Evolutionary conservation across 2,888 invertebrate species (phyloP).

Genomic region (Marronus borbonicus): DNA sequence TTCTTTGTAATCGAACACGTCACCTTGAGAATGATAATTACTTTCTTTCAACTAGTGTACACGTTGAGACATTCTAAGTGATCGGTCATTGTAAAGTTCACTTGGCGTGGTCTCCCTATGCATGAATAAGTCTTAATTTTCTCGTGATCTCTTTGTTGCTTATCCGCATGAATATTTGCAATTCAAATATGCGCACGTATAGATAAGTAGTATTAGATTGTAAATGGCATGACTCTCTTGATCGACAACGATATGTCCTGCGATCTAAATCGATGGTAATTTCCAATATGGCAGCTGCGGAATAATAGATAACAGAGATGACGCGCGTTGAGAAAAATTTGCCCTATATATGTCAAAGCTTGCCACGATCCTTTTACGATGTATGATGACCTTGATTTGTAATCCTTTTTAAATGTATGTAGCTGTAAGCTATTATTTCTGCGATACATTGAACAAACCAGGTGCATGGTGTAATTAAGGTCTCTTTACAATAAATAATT

Average conservation of each 20-base stretch:
- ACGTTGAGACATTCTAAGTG: not conserved
- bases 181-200: not conserved
- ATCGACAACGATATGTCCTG: not conserved
- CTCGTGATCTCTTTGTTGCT: not conserved
- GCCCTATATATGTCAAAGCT: no score
- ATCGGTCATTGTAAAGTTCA: constrained; percentile 27
- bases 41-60: constrained; percentile 1
- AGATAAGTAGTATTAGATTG: not conserved
- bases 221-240: not conserved
- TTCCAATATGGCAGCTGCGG: no score
- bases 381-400: no score
- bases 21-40: constrained; percentile 31
- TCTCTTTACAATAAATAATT: no score
- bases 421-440: no score
- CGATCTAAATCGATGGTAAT: not conserved
- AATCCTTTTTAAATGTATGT: no score
- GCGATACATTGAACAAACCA: no score
- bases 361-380: no score
- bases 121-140: not conserved
- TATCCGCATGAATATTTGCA: constrained; percentile 1
- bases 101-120: not conserved
- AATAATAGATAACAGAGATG: no score
- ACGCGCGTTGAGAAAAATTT: no score
- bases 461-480: no score
- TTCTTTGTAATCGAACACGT: constrained; percentile 5